These are phyloP conservation scores for Nasonia longicornis DNA, from an alignment of 1,140 invertebrate species.

Conservation along the genomic window DNA sequence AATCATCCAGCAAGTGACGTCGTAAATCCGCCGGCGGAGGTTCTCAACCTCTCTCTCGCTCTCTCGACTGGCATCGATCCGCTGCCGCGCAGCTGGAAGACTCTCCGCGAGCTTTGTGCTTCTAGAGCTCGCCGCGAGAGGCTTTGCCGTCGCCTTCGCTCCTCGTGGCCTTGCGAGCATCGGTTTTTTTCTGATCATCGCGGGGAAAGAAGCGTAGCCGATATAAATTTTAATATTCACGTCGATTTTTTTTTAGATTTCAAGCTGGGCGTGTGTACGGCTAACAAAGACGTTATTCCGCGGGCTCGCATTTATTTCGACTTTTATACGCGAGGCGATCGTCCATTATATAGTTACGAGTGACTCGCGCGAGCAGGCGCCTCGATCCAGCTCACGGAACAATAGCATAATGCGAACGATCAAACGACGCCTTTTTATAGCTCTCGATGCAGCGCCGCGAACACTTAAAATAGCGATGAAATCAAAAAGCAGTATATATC, in stretches of 20 bases:
- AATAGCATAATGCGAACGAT: neutral
- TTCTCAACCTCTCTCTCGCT: constrained; percentile 62
- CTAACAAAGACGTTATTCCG: too few relatives aligned
- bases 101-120: neutral
- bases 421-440: constrained; percentile 12
- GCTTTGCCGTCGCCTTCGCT: neutral
- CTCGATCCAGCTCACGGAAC: neutral
- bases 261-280: too few relatives aligned
- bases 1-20: constrained; percentile 65
- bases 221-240: too few relatives aligned
- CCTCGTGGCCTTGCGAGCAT: neutral
- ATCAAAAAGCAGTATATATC: constrained; percentile 24
- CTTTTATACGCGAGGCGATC: neutral
- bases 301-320: too few relatives aligned
- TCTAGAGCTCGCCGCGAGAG: neutral
- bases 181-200: neutral
- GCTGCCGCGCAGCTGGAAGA: constrained; percentile 33
- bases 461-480: constrained; percentile 32
- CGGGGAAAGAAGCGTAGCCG: neutral
- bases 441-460: neutral
- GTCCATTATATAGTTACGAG: neutral
- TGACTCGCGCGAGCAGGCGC: neutral
- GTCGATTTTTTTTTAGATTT: too few relatives aligned
- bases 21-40: constrained; percentile 63
- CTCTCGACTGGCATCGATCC: constrained; percentile 55